These are phyloP conservation scores for Brachyhypopomus occidentalis DNA, from an alignment of 2,113 vertebrate species.

Conservation along the genomic window DNA sequence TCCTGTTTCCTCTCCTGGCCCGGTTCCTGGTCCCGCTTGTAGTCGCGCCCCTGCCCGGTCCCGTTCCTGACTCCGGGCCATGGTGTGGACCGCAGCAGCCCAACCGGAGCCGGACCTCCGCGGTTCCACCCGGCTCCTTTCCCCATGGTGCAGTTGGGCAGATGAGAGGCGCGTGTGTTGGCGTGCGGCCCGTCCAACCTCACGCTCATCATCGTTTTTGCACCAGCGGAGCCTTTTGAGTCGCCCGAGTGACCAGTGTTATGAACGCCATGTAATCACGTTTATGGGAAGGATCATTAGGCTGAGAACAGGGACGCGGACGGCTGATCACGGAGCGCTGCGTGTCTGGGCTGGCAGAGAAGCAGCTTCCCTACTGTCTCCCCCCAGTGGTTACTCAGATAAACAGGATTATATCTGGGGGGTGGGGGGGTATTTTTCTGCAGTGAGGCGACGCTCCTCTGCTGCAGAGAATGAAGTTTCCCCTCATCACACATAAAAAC, in stretches of 20 bases:
- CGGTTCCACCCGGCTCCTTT: too few species aligned
- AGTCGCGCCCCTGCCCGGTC: too few species aligned
- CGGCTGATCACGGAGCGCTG: neutral
- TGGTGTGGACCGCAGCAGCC: too few species aligned
- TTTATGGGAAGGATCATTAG: constrained; percentile 10
- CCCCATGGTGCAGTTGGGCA: neutral
- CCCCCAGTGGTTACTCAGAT: constrained; percentile 28
- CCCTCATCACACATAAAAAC: constrained; percentile 19
- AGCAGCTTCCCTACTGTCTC: constrained; percentile 1
- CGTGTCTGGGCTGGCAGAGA: neutral
- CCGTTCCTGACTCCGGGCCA: too few species aligned
- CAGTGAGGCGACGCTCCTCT: constrained; percentile 38
- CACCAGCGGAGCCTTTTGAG: neutral
- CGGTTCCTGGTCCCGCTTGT: neutral
- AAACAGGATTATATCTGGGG: constrained; percentile 34
- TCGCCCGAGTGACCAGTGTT: neutral
- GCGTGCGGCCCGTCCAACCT: neutral
- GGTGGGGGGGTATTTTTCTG: neutral
- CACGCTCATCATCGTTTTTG: neutral
- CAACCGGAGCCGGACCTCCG: too few species aligned
- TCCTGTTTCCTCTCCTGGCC: constrained; percentile 24
- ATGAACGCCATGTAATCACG: constrained; percentile 15
- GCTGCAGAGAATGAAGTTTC: constrained; percentile 38
- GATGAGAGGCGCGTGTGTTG: neutral
- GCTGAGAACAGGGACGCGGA: neutral